These are phyloP conservation scores for Drosophila sp. DNA, from an alignment of 1,140 invertebrate genomes.

Conservation along the genomic window DNA sequence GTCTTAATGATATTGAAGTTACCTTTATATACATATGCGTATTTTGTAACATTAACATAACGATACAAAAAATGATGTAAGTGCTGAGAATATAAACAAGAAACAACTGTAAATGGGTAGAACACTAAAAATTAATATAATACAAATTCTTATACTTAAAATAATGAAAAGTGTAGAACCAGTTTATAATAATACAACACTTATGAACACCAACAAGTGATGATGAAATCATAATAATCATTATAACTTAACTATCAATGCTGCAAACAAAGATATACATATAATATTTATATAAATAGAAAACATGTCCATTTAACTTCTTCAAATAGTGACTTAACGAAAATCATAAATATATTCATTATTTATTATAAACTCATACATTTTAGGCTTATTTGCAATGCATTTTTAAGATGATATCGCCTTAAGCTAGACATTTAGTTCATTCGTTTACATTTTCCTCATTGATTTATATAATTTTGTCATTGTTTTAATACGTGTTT, in stretches of 20 bases:
- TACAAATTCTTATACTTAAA: no score
- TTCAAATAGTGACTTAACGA: no score
- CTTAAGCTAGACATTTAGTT: conserved; percentile 18
- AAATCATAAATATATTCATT: no score
- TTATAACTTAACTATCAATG: not conserved
- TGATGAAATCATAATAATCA: not conserved
- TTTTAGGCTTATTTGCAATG: not conserved
- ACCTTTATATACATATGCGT: conserved; percentile 18
- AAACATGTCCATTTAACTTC: no score
- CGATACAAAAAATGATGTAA: no score
- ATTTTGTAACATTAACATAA: conserved; percentile 1
- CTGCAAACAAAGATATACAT: not conserved
- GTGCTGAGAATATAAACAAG: no score
- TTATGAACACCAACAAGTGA: not conserved
- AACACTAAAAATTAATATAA: no score
- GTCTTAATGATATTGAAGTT: conserved; percentile 31
- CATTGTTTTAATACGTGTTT: conserved; percentile 22
- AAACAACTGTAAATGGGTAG: no score
- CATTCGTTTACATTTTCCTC: not conserved
- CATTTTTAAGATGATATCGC: not conserved
- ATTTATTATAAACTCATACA: not conserved
- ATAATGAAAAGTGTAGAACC: no score
- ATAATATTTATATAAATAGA: not conserved
- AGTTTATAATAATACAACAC: conserved; percentile 6
- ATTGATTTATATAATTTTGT: conserved; percentile 31